Conservation (phyloP, 2,888 invertebrate species). For the Ormyrus thymus region DNA sequence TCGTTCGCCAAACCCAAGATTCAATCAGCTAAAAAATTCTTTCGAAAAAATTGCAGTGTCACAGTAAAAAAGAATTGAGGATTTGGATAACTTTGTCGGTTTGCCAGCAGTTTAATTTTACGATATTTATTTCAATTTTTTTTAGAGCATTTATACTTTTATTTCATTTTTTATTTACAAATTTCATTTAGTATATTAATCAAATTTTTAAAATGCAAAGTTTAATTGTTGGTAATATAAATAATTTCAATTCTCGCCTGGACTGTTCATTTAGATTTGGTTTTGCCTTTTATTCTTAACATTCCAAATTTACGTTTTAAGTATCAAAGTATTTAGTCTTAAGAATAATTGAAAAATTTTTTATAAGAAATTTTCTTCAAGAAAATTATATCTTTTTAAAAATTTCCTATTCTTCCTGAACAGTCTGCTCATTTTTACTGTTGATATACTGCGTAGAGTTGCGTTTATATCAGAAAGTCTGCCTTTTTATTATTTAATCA, state of each 20-base stretch:
- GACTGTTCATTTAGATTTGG: slow-evolving; percentile 45
- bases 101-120: not conserved
- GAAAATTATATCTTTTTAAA: slow-evolving; percentile 4
- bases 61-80: slow-evolving; percentile 44
- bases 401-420: not conserved
- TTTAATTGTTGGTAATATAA: not conserved
- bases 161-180: no score
- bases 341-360: slow-evolving; percentile 10
- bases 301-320: slow-evolving; percentile 42
- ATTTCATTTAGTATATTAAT: no score
- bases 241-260: not conserved
- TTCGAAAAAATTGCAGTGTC: slow-evolving; percentile 43
- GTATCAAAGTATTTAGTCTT: not conserved
- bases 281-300: slow-evolving; percentile 16
- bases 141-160: no score
- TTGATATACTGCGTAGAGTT: not conserved
- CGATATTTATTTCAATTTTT: not conserved
- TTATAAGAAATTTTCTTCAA: not conserved
- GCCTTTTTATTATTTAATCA: slow-evolving; percentile 21
- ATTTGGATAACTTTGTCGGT: not conserved
- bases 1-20: slow-evolving; percentile 51
- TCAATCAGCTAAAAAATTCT: slow-evolving; percentile 49
- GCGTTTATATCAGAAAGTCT: slow-evolving; percentile 25
- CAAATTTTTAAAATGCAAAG: no score
- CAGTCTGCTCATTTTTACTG: slow-evolving; percentile 18